These are phyloP conservation scores for Notothenia rossii DNA, from an alignment of 2,113 vertebrate genomes.

Conservation along the genomic window DNA sequence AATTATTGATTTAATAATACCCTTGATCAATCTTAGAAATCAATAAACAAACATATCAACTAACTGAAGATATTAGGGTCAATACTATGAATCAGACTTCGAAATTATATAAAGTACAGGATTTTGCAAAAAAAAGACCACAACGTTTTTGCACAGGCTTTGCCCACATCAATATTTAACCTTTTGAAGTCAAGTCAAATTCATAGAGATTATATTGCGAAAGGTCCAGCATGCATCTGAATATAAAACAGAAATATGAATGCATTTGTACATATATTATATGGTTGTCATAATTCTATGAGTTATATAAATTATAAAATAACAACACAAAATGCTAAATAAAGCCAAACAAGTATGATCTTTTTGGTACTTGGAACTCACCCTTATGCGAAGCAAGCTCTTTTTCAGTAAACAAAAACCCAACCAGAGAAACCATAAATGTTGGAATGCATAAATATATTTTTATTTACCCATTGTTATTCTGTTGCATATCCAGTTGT, in stretches of 20 bases:
- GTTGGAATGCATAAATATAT: conserved; percentile 4
- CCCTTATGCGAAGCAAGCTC: neutral
- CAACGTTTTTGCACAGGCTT: neutral
- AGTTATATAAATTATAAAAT: neutral
- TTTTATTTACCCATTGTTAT: conserved; percentile 2
- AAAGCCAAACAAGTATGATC: neutral
- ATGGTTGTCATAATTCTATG: conserved; percentile 1
- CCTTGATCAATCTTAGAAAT: neutral
- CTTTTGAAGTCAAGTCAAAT: neutral
- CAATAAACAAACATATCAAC: neutral
- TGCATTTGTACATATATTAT: conserved; percentile 39
- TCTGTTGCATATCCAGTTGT: neutral
- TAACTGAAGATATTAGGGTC: neutral
- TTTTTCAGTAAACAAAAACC: neutral
- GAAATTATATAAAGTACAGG: too few species aligned
- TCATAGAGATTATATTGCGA: conserved; percentile 18
- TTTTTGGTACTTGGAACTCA: neutral
- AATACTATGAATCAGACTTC: too few species aligned
- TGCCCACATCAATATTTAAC: conserved; percentile 6
- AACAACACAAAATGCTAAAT: neutral
- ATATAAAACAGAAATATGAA: conserved; percentile 32
- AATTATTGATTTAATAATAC: neutral
- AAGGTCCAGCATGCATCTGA: conserved; percentile 17
- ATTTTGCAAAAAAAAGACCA: too few species aligned
- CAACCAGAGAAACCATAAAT: neutral